These are phyloP conservation scores for Drosophila cracens DNA, from an alignment of 2,888 invertebrate genomes.

Conservation along the genomic window DNA sequence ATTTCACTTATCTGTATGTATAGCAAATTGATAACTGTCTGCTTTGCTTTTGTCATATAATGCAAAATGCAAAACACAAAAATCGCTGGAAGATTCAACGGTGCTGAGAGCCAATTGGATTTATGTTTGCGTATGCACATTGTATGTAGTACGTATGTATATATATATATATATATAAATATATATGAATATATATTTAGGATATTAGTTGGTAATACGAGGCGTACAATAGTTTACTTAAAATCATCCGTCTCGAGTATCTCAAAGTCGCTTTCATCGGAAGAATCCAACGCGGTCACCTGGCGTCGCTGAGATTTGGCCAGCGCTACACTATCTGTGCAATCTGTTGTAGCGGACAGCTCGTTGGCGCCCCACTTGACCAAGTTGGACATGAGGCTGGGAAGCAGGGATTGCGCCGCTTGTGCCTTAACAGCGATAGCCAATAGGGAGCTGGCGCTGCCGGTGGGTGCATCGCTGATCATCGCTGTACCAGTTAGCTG, in stretches of 20 bases:
- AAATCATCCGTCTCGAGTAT: slow-evolving; percentile 83
- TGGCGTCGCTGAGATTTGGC: slow-evolving; percentile 51
- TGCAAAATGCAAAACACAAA: background rate
- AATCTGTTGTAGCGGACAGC: background rate
- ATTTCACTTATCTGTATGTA: slow-evolving; percentile 9
- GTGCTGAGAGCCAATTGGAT: slow-evolving; percentile 11
- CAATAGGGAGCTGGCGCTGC: slow-evolving; percentile 39
- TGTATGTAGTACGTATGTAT: slow-evolving; percentile 11
- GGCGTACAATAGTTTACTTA: slow-evolving; percentile 63
- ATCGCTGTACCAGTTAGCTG: slow-evolving; percentile 43
- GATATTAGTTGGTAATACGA: slow-evolving; percentile 71
- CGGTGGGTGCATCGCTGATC: slow-evolving; percentile 3
- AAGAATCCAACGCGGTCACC: slow-evolving; percentile 78
- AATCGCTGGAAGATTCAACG: slow-evolving; percentile 10
- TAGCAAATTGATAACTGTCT: slow-evolving; percentile 10
- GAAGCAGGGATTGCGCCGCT: slow-evolving; percentile 74
- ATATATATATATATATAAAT: slow-evolving; percentile 26
- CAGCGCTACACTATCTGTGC: slow-evolving; percentile 17
- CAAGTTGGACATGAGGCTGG: slow-evolving; percentile 77
- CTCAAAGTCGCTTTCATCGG: slow-evolving; percentile 85
- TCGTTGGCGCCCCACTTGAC: slow-evolving; percentile 71
- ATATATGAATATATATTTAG: slow-evolving; percentile 39
- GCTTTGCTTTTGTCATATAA: slow-evolving; percentile 21
- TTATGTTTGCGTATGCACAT: slow-evolving; percentile 2
- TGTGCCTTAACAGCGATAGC: slow-evolving; percentile 61